Base-by-base conservation (phyloP, 2,888 invertebrate species). In the Auanema sp. region DNA sequence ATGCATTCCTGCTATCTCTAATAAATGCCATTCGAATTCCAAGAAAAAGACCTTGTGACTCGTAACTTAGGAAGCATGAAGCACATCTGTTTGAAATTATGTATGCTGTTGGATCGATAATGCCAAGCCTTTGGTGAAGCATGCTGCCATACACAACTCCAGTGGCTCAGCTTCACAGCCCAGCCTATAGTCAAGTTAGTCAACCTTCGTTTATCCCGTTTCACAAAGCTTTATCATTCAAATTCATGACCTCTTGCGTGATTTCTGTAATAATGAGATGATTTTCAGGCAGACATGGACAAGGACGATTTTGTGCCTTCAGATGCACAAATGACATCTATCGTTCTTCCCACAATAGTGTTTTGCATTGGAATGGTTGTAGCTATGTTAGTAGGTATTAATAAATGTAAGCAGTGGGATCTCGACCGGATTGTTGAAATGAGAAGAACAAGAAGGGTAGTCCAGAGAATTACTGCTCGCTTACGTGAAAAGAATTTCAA, bases 371-470 rank as follows among this genome's bases (percentile, higher is more conserved):
- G 78, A 52, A 72, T 83, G 73, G 81, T 83, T 11, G 78, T 78
- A 2, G 81, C 79, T 4, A 83, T 83, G 83, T 69, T 83, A 40
- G 68, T 73, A 47, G 83, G 83, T 16, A 83, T 83, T 41, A 79
- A 83, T 61, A 83, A 82, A 56, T 83, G 83, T 70, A 83, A 82
- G 59, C 79, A 83, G 58, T 83, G 83, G 83, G 83, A 83, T 60
- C 57, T 83, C 64, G 83, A 83, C 59, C 77, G 82, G 62, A 76
- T 83, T 11, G 77, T 76, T 8, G 83, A 83, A 64, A 79, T 83
- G 79, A 66, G 83, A 50, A 66, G 83, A 42, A 83, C 83, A 1
- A 60, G 83, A 12, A 64, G 83, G 14, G 79, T 82, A 6, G 69
- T 83, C 6, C 81, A 83, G 62, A 53, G 83, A 47, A 77, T 83